A percentile compares a stretch with the other conserved stretches of the same genome.
phyloP scores from a whole-genome alignment of 2,888 invertebrate species.

The Terebella lapidaria region DNA sequence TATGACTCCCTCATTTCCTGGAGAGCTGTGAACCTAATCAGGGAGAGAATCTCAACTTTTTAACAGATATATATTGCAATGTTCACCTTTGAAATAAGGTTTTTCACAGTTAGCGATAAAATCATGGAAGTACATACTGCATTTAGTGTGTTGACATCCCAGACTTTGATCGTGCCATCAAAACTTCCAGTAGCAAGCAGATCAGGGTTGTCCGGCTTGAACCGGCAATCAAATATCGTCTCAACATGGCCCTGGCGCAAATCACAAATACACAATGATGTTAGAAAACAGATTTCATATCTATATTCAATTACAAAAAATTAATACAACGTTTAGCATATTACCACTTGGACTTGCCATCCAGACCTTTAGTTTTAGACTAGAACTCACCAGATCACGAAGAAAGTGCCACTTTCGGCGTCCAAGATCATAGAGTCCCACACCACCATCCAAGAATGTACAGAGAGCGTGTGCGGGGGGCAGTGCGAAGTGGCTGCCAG shows the following conservation, averaged over 20 bases:
- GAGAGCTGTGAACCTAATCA: constrained; percentile 41
- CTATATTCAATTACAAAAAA: background rate
- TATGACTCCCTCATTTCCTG: constrained; percentile 53
- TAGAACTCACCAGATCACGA: constrained; percentile 46
- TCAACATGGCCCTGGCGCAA: constrained; percentile 52
- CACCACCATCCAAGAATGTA: constrained; percentile 54
- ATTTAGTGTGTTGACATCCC: constrained; percentile 50
- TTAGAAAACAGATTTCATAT: background rate
- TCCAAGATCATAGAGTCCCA: constrained; percentile 53
- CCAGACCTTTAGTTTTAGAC: too few relatives aligned
- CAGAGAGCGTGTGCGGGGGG: constrained; percentile 48
- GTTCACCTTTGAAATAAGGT: too few relatives aligned
- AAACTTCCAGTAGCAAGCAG: constrained; percentile 54
- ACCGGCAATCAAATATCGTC: constrained; percentile 56
- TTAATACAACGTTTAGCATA: background rate
- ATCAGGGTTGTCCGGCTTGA: constrained; percentile 50
- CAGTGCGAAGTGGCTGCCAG: constrained; percentile 32
- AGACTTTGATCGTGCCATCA: constrained; percentile 55
- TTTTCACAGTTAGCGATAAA: too few relatives aligned
- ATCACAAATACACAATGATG: background rate
- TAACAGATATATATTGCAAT: background rate
- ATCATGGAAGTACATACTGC: constrained; percentile 47
- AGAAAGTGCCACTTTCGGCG: constrained; percentile 52
- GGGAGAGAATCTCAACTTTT: background rate
- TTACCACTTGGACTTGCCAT: background rate